Conservation (phyloP, 2,888 invertebrate genomes). For the Diarsia dahlii region DNA sequence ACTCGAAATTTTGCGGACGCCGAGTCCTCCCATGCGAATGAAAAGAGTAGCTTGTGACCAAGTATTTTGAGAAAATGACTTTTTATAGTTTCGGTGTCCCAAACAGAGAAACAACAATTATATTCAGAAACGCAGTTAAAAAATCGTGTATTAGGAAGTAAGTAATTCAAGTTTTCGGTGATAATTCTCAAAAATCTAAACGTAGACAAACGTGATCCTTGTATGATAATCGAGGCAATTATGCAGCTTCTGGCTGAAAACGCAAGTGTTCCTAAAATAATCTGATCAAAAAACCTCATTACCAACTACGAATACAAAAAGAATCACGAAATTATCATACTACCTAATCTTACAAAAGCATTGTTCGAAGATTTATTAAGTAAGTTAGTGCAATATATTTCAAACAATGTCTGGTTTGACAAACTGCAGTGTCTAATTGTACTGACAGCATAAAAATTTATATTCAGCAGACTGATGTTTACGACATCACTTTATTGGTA, state of each 20-base stretch:
- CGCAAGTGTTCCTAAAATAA: constrained; percentile 21
- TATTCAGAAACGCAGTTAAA: too few relatives aligned
- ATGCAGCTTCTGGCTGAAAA: constrained; percentile 21
- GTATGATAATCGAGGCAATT: constrained; percentile 2
- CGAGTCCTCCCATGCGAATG: too few relatives aligned
- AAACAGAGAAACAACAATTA: too few relatives aligned
- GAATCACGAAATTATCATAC: constrained; percentile 28
- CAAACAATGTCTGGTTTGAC: constrained; percentile 48
- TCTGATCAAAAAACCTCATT: constrained; percentile 9
- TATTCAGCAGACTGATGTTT: constrained; percentile 52
- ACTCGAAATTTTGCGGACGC: too few relatives aligned
- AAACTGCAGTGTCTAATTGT: constrained; percentile 60
- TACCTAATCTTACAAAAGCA: constrained; percentile 43
- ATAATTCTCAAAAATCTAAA: not conserved
- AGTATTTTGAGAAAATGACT: too few relatives aligned
- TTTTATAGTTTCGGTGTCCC: too few relatives aligned
- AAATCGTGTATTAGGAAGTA: too few relatives aligned
- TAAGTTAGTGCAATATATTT: constrained; percentile 56
- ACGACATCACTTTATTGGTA: constrained; percentile 57
- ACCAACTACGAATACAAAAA: constrained; percentile 22
- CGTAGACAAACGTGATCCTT: not conserved
- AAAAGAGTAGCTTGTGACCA: too few relatives aligned
- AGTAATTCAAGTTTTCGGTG: not conserved
- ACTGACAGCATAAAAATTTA: constrained; percentile 60
- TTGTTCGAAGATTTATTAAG: constrained; percentile 58